Base-by-base conservation (phyloP, 2,888 invertebrate species). In the Micoletzkya japonica region DNA sequence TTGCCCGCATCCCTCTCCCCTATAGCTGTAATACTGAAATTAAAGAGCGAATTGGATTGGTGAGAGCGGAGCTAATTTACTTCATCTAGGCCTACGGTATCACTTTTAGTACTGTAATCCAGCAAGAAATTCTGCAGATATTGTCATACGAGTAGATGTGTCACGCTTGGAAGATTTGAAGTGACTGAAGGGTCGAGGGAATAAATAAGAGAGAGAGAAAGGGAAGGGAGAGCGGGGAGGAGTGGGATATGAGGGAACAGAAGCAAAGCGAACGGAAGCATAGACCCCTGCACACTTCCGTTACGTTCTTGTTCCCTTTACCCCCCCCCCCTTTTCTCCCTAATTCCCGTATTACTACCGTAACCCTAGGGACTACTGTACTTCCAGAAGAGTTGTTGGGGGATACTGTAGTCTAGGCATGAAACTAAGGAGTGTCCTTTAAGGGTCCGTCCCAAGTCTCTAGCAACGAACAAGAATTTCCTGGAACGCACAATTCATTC, bases 401-500 rank as follows among this genome's bases (percentile, higher is more conserved):
- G 57, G 14, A 14, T 4, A 2, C 26, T 6, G 60, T 17, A 6
- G 6, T 2, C 26, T 7, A 24, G 4, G 17, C 2, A 60, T 54
- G 2, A 52, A 71, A 49, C n/a, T 17, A 34, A 56, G 4, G 24
- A 61, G 17, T n/a, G 17, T 14, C n/a, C 1, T 73, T 76, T 36
- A 49, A 76, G 76, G 76, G 34, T 77, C 14, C 61, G 72, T 36
- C 80, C 80, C 14, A 73, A 68, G 26, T 77, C 76, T 44, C 67
- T 79, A 60, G 64, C 59, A 17, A 79, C 79, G 44, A 80, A 80
- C 70, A 80, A 80, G 60, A 28, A 75, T 10, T 80, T 80, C 57
- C 68, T 80, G 28, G 17, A 54, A 24, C 60, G 77, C 67, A 79
- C 76, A 20, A 52, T 80, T n/a, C 56, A 72, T 32, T 76, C 78